Evolutionary conservation across 2,113 vertebrate genomes (phyloP).

Genomic region (Corynorhinus townsendii): DNA sequence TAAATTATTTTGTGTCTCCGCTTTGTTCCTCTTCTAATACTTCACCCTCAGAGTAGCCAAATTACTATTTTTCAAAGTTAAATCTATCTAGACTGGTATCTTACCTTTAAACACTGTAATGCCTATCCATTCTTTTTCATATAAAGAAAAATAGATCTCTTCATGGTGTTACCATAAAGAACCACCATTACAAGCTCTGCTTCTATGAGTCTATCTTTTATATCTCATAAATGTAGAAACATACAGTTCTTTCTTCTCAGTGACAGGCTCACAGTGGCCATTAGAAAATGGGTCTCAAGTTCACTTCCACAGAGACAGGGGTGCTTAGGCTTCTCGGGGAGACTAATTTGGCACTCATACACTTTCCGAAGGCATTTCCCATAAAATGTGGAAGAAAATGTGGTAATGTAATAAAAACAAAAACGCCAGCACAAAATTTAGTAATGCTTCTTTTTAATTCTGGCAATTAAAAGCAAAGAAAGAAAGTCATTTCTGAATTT

Average conservation of each 20-base stretch:
- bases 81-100: background rate
- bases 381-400: background rate
- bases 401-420: background rate
- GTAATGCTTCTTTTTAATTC: background rate
- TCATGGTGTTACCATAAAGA: background rate
- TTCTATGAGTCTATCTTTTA: background rate
- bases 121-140: background rate
- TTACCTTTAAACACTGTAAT: background rate
- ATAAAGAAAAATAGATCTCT: background rate
- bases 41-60: background rate
- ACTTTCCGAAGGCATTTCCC: background rate
- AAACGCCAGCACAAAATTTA: background rate
- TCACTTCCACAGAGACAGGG: background rate
- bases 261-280: background rate
- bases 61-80: background rate
- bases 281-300: background rate
- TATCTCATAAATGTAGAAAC: background rate
- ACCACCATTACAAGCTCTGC: background rate
- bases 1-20: background rate
- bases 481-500: background rate
- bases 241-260: background rate
- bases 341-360: background rate
- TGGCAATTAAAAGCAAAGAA: background rate
- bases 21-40: background rate
- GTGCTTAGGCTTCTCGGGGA: background rate